Evolutionary conservation across 2,888 invertebrate species (phyloP).

Genomic region (Pterostichus madidus): DNA sequence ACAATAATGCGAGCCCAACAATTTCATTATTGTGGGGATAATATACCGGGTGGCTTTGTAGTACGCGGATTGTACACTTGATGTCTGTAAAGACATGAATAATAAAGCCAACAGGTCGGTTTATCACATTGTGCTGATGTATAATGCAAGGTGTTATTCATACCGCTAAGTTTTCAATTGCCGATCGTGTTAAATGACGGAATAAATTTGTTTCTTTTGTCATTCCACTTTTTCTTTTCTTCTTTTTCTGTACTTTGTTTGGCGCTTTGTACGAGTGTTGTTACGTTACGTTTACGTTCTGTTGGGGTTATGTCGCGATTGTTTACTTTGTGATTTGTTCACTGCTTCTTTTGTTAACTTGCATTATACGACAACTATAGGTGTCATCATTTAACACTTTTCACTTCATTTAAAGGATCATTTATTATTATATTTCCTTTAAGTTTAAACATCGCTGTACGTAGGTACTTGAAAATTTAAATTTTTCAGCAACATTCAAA

Average conservation of each 20-base stretch:
- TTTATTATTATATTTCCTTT: too few relatives aligned
- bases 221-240: conserved; percentile 53
- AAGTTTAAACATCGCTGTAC: too few relatives aligned
- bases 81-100: conserved; percentile 75
- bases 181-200: conserved; percentile 64
- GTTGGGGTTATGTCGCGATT: conserved; percentile 46
- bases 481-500: too few relatives aligned
- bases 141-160: conserved; percentile 75
- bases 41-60: conserved; percentile 71
- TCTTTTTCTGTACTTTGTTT: conserved; percentile 49
- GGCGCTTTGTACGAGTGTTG: conserved; percentile 46
- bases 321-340: conserved; percentile 52
- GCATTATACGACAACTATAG: conserved; percentile 1
- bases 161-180: conserved; percentile 67
- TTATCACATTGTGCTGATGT: conserved; percentile 74
- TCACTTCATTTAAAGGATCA: background rate
- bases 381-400: conserved; percentile 13
- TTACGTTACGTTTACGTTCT: conserved; percentile 38
- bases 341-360: conserved; percentile 24
- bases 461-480: too few relatives aligned
- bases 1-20: conserved; percentile 75
- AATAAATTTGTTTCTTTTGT: conserved; percentile 66
- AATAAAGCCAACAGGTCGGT: conserved; percentile 76
- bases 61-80: conserved; percentile 77
- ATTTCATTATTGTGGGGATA: conserved; percentile 76